phyloP scores from a whole-genome alignment of 2,888 invertebrate genomes.

The Lithosia quadra region DNA sequence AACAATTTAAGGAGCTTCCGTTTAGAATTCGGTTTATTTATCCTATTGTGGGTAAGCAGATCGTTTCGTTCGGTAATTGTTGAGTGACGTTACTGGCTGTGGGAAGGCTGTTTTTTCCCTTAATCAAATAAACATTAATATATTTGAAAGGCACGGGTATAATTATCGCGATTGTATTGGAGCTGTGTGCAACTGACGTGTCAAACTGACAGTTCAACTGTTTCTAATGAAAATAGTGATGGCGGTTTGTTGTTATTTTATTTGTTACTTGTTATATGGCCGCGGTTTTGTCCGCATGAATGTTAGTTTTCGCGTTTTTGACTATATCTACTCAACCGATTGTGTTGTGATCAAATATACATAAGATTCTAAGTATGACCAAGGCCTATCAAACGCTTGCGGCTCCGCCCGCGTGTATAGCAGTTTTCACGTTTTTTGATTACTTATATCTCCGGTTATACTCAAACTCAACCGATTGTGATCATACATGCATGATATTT shows the following conservation, averaged over 20 bases:
- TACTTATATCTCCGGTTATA: no score
- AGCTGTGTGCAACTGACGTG: constrained; percentile 52
- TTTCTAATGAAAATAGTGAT: constrained; percentile 49
- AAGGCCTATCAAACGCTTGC: no score
- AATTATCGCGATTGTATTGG: constrained; percentile 51
- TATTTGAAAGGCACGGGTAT: constrained; percentile 43
- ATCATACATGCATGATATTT: no score
- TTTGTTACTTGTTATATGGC: no score
- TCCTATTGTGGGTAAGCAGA: constrained; percentile 78
- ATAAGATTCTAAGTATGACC: no score
- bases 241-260: constrained; percentile 39
- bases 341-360: no score
- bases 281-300: no score
- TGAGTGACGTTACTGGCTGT: constrained; percentile 49
- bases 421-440: no score
- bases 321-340: no score
- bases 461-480: no score
- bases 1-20: constrained; percentile 85
- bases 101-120: constrained; percentile 48
- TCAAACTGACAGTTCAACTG: constrained; percentile 45
- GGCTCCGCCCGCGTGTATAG: no score
- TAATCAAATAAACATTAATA: constrained; percentile 58
- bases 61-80: constrained; percentile 78
- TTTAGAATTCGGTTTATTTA: constrained; percentile 76
- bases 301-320: no score